Conservation (phyloP, 2,888 invertebrate species). For the Lycaena phlaeas region DNA sequence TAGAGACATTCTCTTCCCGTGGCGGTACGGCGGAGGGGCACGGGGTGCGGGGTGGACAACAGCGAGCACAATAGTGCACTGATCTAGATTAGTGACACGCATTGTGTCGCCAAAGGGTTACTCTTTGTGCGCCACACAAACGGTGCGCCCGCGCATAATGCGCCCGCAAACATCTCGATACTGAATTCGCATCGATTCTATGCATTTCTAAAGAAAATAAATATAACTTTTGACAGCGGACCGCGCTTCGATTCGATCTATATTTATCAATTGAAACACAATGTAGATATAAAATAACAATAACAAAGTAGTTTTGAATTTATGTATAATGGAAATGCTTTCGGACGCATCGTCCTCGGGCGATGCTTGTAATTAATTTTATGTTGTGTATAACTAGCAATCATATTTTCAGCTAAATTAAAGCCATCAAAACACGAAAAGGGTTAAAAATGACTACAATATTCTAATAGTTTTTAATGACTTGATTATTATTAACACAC, state of each 20-base stretch:
- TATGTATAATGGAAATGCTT: slow-evolving; percentile 10
- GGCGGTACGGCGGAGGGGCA: slow-evolving; percentile 25
- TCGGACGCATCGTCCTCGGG: slow-evolving; percentile 5
- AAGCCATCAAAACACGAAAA: slow-evolving; percentile 32
- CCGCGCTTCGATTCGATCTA: slow-evolving; percentile 56
- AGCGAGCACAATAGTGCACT: slow-evolving; percentile 54
- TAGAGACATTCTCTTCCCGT: slow-evolving; percentile 41
- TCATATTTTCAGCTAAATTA: slow-evolving; percentile 61
- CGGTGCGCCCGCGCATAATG: slow-evolving; percentile 45
- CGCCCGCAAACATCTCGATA: slow-evolving; percentile 61
- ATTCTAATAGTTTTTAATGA: slow-evolving; percentile 68
- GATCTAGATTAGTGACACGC: slow-evolving; percentile 72
- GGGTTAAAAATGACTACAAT: slow-evolving; percentile 53
- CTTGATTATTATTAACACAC: slow-evolving; percentile 46
- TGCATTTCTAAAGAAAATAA: slow-evolving; percentile 72
- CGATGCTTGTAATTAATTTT: slow-evolving; percentile 20
- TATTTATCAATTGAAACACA: slow-evolving; percentile 56
- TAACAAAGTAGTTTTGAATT: slow-evolving; percentile 22
- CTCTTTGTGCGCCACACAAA: slow-evolving; percentile 45
- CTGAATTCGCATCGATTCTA: slow-evolving; percentile 62
- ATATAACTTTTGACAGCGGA: slow-evolving; percentile 70
- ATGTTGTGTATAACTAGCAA: slow-evolving; percentile 35
- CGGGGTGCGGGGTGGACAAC: slow-evolving; percentile 22
- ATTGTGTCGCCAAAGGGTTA: slow-evolving; percentile 72
- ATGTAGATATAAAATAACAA: slow-evolving; percentile 39